phyloP scores from a whole-genome alignment of 2,113 vertebrate species.

The Erinaceus europaeus region DNA sequence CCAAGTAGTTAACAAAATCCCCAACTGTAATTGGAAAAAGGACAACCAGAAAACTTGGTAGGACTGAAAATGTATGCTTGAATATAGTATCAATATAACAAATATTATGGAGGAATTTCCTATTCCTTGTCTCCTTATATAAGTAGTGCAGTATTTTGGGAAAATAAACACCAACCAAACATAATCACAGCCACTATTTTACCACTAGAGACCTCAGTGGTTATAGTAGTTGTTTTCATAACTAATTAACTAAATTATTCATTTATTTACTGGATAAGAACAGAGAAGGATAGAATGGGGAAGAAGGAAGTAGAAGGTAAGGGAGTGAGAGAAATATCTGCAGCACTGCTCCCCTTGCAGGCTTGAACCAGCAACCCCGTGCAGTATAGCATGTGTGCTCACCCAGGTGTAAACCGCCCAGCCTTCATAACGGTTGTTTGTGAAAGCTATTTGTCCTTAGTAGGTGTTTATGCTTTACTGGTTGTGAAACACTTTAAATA shows the following conservation, averaged over 20 bases:
- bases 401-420: no score
- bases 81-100: not conserved
- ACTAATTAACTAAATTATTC: no score
- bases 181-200: not conserved
- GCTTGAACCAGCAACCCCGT: no score
- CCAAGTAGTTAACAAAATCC: not conserved
- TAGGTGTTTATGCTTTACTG: not conserved
- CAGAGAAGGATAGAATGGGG: no score
- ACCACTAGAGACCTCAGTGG: not conserved
- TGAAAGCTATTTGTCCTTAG: not conserved
- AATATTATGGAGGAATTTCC: not conserved
- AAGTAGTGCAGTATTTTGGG: not conserved
- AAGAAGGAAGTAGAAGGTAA: no score
- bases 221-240: not conserved
- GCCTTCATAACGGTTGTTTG: not conserved
- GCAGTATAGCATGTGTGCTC: no score
- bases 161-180: constrained; percentile 12
- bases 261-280: no score
- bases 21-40: not conserved
- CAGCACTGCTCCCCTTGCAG: no score
- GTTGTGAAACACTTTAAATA: constrained; percentile 21
- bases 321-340: no score
- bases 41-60: not conserved
- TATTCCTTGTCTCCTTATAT: not conserved
- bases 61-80: not conserved